Evolutionary conservation across 2,888 invertebrate genomes (phyloP).

Genomic region (Apamea monoglypha): DNA sequence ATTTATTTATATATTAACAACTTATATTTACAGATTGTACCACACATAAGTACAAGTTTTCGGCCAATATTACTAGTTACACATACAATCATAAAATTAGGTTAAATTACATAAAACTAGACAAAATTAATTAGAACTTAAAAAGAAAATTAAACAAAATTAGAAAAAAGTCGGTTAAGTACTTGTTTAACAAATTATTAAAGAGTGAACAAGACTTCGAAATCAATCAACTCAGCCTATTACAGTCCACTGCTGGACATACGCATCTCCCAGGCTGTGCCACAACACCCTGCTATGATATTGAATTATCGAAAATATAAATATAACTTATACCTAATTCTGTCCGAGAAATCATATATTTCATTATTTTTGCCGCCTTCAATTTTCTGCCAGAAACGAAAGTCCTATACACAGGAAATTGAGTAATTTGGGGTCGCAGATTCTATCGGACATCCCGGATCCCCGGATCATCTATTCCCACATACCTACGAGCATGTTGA

Average conservation of each 20-base stretch:
- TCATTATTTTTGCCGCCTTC: constrained; percentile 30
- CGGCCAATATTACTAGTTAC: background rate
- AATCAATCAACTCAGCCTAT: too few species aligned
- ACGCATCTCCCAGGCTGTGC: too few species aligned
- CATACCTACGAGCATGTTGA: background rate
- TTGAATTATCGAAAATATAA: background rate
- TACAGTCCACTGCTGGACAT: too few species aligned
- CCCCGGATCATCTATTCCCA: too few species aligned
- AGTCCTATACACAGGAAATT: constrained; percentile 44
- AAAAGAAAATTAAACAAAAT: background rate
- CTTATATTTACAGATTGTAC: background rate
- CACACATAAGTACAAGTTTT: background rate
- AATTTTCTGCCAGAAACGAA: constrained; percentile 21
- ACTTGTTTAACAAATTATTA: background rate
- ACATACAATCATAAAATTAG: background rate
- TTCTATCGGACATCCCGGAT: constrained; percentile 20
- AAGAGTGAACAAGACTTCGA: background rate
- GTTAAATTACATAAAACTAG: background rate
- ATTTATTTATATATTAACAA: background rate
- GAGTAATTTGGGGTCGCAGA: constrained; percentile 38
- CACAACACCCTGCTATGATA: too few species aligned
- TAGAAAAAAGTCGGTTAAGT: background rate
- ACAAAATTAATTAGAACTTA: background rate
- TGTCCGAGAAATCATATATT: constrained; percentile 7
- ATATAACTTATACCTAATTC: background rate